phyloP scores from a whole-genome alignment of 1,140 invertebrate genomes.

The Drosophila saltans region DNA sequence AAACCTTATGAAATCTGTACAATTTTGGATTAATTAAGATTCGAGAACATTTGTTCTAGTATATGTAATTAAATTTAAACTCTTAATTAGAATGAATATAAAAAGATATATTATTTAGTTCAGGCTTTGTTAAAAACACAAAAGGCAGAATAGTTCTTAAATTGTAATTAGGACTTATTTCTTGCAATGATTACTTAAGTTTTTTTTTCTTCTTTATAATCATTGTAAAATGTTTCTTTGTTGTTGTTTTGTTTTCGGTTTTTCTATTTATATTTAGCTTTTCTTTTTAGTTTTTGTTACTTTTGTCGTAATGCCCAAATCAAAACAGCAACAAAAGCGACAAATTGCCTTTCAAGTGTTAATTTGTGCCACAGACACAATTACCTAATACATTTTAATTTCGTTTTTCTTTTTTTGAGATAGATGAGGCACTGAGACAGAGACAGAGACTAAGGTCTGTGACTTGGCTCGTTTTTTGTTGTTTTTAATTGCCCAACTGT shows the following conservation, averaged over 20 bases:
- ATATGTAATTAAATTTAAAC: too few relatives aligned
- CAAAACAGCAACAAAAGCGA: constrained; percentile 43
- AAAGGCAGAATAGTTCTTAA: too few relatives aligned
- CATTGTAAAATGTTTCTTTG: neutral
- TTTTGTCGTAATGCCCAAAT: constrained; percentile 37
- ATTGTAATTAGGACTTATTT: too few relatives aligned
- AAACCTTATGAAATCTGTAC: too few relatives aligned
- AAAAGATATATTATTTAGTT: too few relatives aligned
- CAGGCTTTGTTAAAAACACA: too few relatives aligned
- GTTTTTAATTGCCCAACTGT: constrained; percentile 51
- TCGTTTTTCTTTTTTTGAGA: constrained; percentile 41
- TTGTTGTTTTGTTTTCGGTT: neutral
- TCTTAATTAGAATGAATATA: too few relatives aligned
- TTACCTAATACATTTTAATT: constrained; percentile 80
- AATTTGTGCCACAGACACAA: constrained; percentile 80
- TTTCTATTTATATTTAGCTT: constrained; percentile 1
- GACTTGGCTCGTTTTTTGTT: constrained; percentile 29
- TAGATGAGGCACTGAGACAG: constrained; percentile 41
- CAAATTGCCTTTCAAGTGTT: constrained; percentile 76
- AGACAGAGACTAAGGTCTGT: constrained; percentile 22
- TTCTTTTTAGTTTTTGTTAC: constrained; percentile 9
- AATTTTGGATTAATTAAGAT: too few relatives aligned
- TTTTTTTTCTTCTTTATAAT: neutral
- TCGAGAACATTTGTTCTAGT: too few relatives aligned
- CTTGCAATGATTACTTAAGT: too few relatives aligned